phyloP scores from a whole-genome alignment of 2,888 invertebrate species.

The Antitype chi region DNA sequence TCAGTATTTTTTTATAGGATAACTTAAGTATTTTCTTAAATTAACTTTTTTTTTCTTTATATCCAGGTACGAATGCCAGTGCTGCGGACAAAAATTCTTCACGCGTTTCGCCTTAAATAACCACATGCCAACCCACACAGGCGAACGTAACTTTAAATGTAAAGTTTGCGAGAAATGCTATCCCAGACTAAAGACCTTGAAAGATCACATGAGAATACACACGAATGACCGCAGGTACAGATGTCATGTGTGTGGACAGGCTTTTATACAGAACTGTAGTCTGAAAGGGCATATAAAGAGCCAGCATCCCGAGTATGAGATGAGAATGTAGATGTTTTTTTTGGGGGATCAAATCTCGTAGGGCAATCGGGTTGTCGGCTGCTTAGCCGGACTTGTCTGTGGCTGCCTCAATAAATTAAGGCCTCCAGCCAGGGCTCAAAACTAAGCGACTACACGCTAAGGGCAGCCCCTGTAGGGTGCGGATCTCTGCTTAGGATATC shows the following conservation, averaged over 20 bases:
- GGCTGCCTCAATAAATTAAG: no score
- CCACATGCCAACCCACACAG: slow-evolving; percentile 87
- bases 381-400: no score
- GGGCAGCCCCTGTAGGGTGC: no score
- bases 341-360: no score
- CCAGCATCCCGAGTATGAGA: slow-evolving; percentile 83
- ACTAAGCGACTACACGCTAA: no score
- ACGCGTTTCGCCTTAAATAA: slow-evolving; percentile 85
- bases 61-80: slow-evolving; percentile 84
- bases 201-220: slow-evolving; percentile 85
- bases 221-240: slow-evolving; percentile 83
- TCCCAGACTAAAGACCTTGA: slow-evolving; percentile 83
- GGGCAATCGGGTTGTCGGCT: no score
- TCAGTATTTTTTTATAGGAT: no score
- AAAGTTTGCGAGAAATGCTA: slow-evolving; percentile 86
- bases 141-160: slow-evolving; percentile 85
- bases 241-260: slow-evolving; percentile 85
- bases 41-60: not conserved
- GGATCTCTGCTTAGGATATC: no score
- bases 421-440: no score
- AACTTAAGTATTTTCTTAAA: not conserved
- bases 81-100: slow-evolving; percentile 87
- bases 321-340: slow-evolving; percentile 20
- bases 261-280: slow-evolving; percentile 87
- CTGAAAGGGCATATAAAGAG: slow-evolving; percentile 87